Conservation (phyloP, 2,888 invertebrate species). For the Cheilosia grossa region DNA sequence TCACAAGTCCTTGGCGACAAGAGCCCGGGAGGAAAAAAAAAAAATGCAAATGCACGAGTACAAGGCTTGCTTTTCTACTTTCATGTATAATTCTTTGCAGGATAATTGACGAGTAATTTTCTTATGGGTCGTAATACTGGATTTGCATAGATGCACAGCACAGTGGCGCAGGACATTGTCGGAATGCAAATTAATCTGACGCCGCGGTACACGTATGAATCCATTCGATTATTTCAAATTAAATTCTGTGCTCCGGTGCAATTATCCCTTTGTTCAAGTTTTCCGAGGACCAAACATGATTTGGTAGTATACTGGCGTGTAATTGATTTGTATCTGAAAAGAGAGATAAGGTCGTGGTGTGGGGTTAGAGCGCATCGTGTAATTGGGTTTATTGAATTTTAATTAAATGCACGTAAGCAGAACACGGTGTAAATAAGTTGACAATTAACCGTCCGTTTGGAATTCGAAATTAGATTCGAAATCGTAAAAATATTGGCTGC, state of each 20-base stretch:
- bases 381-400: conserved; percentile 45
- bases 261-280: conserved; percentile 48
- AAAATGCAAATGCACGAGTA: conserved; percentile 28
- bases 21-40: background rate
- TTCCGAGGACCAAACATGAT: conserved; percentile 44
- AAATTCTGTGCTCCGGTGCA: conserved; percentile 15
- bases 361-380: background rate
- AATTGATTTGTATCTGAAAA: conserved; percentile 42
- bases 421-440: conserved; percentile 14
- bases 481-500: no score
- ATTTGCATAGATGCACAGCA: conserved; percentile 41
- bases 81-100: conserved; percentile 71
- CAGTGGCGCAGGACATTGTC: conserved; percentile 52
- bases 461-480: no score
- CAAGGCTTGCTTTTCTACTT: conserved; percentile 10
- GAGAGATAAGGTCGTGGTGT: background rate
- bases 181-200: conserved; percentile 50
- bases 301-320: background rate
- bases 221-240: conserved; percentile 65
- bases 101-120: conserved; percentile 70
- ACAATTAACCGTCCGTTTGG: conserved; percentile 4
- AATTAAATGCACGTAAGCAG: conserved; percentile 29
- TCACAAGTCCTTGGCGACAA: background rate
- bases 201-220: conserved; percentile 54
- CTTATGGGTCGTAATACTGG: conserved; percentile 61